phyloP scores from a whole-genome alignment of 37 sponge, comb jelly and placozoan species.

The Spongia lamella region DNA sequence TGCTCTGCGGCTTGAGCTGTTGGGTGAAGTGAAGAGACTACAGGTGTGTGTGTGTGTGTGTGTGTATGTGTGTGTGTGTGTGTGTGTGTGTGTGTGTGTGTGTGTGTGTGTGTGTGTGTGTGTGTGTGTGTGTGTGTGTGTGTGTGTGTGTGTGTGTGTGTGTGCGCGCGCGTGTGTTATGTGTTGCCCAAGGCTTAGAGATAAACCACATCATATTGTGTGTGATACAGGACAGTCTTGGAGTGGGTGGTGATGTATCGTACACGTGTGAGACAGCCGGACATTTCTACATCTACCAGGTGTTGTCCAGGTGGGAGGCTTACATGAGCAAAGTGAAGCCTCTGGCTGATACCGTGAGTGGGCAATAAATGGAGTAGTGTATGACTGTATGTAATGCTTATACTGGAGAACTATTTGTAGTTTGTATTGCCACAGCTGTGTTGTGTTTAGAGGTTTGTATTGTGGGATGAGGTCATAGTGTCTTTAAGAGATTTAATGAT shows the following conservation, averaged over 20 bases:
- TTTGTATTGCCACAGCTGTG: too few relatives aligned
- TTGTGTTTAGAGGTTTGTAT: too few relatives aligned
- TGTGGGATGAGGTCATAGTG: too few relatives aligned
- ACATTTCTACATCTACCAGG: conserved; percentile 95
- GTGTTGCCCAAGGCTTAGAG: background rate
- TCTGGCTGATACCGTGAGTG: conserved; percentile 43
- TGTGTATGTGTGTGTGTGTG: background rate
- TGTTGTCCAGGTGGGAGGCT: conserved; percentile 54
- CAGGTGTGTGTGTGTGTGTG: conserved; percentile 47
- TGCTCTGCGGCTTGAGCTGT: conserved; percentile 84
- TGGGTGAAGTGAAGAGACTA: conserved; percentile 93
- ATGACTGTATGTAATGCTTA: too few relatives aligned
- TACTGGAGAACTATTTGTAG: too few relatives aligned
- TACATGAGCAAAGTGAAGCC: conserved; percentile 58
- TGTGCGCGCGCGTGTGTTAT: too few relatives aligned
- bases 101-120: too few relatives aligned
- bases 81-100: background rate
- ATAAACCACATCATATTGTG: background rate
- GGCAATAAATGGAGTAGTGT: background rate
- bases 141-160: too few relatives aligned
- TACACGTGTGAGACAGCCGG: conserved; percentile 99
- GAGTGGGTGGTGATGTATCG: conserved; percentile 90
- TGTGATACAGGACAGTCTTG: conserved; percentile 81
- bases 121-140: too few relatives aligned
- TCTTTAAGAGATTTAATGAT: too few relatives aligned